A percentile compares a stretch with the other conserved stretches of the same genome.
phyloP scores from a whole-genome alignment of 2,797 vertebrate genomes.

The Syndactyla subalaris region DNA sequence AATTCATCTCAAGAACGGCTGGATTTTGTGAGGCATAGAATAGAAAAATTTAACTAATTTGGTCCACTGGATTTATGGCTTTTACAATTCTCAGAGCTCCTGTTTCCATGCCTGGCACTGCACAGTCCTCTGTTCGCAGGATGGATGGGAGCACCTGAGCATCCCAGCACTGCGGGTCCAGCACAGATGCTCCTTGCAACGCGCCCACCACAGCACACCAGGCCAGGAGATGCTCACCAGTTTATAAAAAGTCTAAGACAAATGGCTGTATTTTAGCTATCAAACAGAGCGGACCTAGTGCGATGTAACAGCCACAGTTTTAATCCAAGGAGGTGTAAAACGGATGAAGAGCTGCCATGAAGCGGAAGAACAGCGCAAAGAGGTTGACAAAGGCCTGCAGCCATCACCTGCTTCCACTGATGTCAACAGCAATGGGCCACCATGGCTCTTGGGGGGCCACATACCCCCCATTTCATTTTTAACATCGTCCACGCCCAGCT shows the following conservation, averaged over 20 bases:
- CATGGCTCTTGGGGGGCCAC: neutral
- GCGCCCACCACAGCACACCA: accelerated
- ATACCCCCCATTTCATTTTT: neutral
- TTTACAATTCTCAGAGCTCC: conserved; percentile 29
- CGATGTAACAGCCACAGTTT: accelerated
- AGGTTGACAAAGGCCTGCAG: neutral
- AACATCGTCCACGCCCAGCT: neutral
- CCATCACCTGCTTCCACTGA: neutral
- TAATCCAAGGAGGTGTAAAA: neutral
- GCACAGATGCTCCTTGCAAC: accelerated
- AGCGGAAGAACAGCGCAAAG: accelerated
- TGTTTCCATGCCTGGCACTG: neutral
- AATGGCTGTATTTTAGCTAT: neutral
- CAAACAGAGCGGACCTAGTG: accelerated
- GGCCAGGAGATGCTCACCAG: neutral
- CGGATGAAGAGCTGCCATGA: neutral
- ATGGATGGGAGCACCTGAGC: neutral
- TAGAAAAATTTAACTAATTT: conserved; percentile 39
- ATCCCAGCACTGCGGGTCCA: neutral
- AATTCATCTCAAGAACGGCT: neutral
- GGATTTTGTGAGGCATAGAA: conserved; percentile 46
- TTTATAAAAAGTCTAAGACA: neutral
- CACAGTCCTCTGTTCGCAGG: neutral
- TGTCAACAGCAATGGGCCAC: neutral
- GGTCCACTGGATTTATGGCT: conserved; percentile 44